Evolutionary conservation across 2,888 invertebrate species (phyloP), one percentile per base, ranked within the genome.

Genomic region (Thalpophila matura): DNA sequence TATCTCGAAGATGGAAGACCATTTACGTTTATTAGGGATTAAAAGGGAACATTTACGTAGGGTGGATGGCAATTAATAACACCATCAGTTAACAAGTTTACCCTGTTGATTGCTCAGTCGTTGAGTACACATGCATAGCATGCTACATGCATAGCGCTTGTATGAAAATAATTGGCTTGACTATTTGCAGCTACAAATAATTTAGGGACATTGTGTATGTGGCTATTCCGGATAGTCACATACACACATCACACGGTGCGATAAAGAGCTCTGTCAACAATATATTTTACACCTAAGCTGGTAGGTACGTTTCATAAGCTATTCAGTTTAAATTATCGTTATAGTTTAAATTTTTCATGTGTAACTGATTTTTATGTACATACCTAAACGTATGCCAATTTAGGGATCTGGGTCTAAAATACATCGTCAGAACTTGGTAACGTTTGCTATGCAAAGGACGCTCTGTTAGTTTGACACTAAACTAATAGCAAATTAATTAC

Each of bases 1-100:
- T 83, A 85, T 85, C 82, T 77, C 33, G 50, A 63, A 76, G 67
- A 80, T 81, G 59, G 71, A 72, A 64, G 56, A 42, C 75, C 74
- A 77, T 77, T 77, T 73, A 64, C 63, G 75, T 75, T 75, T 74
- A 79, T 79, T 69, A 58, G 46, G 47, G 46, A 80, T 67, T 77
- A 75, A 77, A 74, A 70, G 72, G 67, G 67, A 72, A 73, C 72
- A 47, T 75, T 73, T 67, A 67, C 46, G 45, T 68, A 50, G 62
- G 57, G 54, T 61, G 55, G 38, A 27, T 57, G 22, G 59, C 71
- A 56, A 74, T 80, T 76, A 76, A 60, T 61, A 70, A 58, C 47
- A 56, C 62, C 62, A 77, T 69, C 51, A 80, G 51, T 67, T 69
- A 80, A 78, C 68, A 67, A 69, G 77, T 73, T 69, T 60, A 31